These are phyloP conservation scores for Oreocharis arfaki DNA, from an alignment of 2,113 vertebrate species.

Conservation along the genomic window DNA sequence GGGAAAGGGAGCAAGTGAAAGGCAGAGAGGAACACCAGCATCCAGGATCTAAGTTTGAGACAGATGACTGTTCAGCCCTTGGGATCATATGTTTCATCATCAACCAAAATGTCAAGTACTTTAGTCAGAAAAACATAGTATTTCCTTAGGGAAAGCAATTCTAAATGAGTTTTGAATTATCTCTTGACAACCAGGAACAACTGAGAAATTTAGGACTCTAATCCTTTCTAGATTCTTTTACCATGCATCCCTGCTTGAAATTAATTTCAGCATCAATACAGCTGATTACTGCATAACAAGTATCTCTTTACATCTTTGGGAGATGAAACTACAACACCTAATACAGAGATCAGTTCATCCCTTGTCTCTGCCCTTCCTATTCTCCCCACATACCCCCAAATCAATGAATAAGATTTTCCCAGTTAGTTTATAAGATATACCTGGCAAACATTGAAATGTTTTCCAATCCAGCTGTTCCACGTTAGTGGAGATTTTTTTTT, in stretches of 20 bases:
- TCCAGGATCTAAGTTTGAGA: neutral
- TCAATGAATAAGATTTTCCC: conserved; percentile 26
- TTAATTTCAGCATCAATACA: neutral
- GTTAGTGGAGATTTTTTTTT: neutral
- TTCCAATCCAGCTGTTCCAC: neutral
- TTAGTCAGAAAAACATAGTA: conserved; percentile 32
- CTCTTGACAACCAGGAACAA: conserved; percentile 26
- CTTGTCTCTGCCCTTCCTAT: neutral
- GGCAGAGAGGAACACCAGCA: neutral
- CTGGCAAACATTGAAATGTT: neutral
- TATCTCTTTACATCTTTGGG: neutral
- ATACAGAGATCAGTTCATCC: neutral
- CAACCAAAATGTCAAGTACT: conserved; percentile 1
- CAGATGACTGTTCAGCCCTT: neutral
- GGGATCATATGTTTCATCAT: neutral
- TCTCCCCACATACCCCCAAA: neutral
- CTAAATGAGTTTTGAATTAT: conserved; percentile 34
- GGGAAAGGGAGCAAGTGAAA: neutral
- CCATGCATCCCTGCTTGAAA: neutral
- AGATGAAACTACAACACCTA: neutral
- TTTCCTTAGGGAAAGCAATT: conserved; percentile 61
- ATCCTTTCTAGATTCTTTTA: conserved; percentile 5
- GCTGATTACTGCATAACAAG: neutral
- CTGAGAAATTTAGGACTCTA: conserved; percentile 54
- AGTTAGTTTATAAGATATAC: neutral